Conservation (phyloP, 2,888 invertebrate genomes). For the Euclidia mi region DNA sequence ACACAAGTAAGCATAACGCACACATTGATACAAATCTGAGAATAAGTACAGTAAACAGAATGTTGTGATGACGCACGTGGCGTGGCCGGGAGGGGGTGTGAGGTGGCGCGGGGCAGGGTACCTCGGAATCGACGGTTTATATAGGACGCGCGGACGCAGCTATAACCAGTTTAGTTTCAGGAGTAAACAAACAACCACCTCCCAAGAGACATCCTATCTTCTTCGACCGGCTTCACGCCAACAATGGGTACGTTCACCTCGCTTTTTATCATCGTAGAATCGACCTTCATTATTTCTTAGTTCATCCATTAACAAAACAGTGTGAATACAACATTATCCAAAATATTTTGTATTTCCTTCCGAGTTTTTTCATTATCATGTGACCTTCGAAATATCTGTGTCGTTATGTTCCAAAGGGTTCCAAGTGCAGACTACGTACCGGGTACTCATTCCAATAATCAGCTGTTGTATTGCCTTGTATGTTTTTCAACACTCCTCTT, state of each 20-base stretch:
- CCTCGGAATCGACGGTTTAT: slow-evolving; percentile 73
- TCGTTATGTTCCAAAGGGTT: too few relatives aligned
- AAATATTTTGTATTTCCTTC: background rate
- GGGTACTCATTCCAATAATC: too few relatives aligned
- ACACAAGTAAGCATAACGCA: slow-evolving; percentile 44
- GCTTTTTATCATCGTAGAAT: slow-evolving; percentile 24
- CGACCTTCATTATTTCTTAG: slow-evolving; percentile 17
- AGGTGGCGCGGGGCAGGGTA: slow-evolving; percentile 54
- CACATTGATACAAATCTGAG: slow-evolving; percentile 37
- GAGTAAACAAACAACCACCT: slow-evolving; percentile 78
- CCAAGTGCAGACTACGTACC: too few relatives aligned
- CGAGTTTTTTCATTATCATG: too few relatives aligned
- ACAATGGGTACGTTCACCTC: slow-evolving; percentile 80
- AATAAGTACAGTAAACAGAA: slow-evolving; percentile 44
- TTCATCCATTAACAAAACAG: background rate
- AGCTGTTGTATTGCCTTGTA: too few relatives aligned
- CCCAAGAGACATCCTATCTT: slow-evolving; percentile 60
- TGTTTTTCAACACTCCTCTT: too few relatives aligned
- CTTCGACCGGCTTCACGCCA: slow-evolving; percentile 69
- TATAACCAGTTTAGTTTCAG: slow-evolving; percentile 79
- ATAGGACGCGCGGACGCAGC: slow-evolving; percentile 75
- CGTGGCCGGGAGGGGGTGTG: slow-evolving; percentile 44
- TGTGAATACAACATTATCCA: background rate
- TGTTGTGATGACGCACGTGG: slow-evolving; percentile 76
- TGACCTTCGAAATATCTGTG: too few relatives aligned